Base-by-base conservation (phyloP, 2,797 vertebrate species). In the Nannoperca australis region DNA sequence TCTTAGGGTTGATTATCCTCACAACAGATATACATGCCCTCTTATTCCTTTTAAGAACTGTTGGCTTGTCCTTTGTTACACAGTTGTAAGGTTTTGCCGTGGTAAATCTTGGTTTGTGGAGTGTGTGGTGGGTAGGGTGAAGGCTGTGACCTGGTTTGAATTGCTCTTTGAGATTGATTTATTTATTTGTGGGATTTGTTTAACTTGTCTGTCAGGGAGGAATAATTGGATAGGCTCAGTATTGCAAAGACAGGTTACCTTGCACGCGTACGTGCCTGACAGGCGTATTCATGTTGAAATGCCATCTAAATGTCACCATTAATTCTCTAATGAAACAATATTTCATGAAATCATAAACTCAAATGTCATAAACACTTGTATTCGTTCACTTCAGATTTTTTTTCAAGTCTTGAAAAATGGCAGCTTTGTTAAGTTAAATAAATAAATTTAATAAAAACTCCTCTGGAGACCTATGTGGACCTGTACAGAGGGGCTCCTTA, bases 221-320 rank as follows among this genome's bases (percentile, higher is more conserved):
- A 82, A 85, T 40, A 83, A 70, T 86, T 76, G 56, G 38, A 82
- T 83, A 68, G 51, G 22, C 50, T 76, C 56, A 13, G 30, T 44
- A 60, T 78, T 78, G 36, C 47, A 49, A 71, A 70, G 68, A 44
- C 51, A 1, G 70, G 32, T 53, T 63, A 36, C 1, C 17, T 53
- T 30, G 36, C 78, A 18, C 14, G 3, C 44, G 36, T 60, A 2
- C 8, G 1, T 51, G 76, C 17, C 66, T 55, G 56, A 42, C 54
- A 27, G 54, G 49, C 0, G 1, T 51, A 61, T 74, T 87, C 61
- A 34, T 78, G 76, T 69, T 55, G 49, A 92, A 93, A 93, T 91
- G 86, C 53, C 84, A 89, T 32, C 62, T 34, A 88, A 93, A 93
- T 92, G 90, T 91, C 44, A 49, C 22, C 32, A 4, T 71, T 86